phyloP scores from a whole-genome alignment of 2,113 vertebrate species.

The Argyrosomus japonicus region DNA sequence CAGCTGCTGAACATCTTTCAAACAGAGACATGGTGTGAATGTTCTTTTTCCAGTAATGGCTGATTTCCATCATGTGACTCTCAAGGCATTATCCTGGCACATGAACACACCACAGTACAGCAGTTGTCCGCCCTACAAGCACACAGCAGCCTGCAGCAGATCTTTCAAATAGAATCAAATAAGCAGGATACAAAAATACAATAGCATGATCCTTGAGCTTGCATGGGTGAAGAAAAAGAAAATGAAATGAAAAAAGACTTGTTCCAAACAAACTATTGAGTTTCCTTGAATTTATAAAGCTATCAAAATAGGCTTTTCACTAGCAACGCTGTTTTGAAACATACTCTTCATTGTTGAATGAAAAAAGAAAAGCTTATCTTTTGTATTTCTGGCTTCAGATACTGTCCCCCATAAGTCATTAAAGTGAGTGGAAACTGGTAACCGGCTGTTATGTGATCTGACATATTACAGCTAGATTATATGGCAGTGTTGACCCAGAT shows the following conservation, averaged over 20 bases:
- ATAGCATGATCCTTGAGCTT: slow-evolving; percentile 12
- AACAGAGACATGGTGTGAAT: slow-evolving; percentile 4
- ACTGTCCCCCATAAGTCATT: slow-evolving; percentile 13
- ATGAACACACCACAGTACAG: slow-evolving; percentile 23
- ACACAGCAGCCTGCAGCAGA: slow-evolving; percentile 39
- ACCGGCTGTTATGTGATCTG: slow-evolving; percentile 24
- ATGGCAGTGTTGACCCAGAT: slow-evolving; percentile 57
- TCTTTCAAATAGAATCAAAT: slow-evolving; percentile 40
- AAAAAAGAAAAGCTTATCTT: neutral
- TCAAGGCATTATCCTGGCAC: slow-evolving; percentile 33
- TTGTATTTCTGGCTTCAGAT: slow-evolving; percentile 5
- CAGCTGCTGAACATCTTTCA: neutral
- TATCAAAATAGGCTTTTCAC: neutral
- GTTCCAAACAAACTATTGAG: neutral
- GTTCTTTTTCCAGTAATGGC: slow-evolving; percentile 11
- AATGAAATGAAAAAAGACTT: neutral
- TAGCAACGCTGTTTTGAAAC: neutral
- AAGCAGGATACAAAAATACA: slow-evolving; percentile 20
- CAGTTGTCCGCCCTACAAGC: slow-evolving; percentile 28
- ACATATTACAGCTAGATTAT: slow-evolving; percentile 23
- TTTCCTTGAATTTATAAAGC: slow-evolving; percentile 1
- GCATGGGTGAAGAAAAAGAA: slow-evolving; percentile 22
- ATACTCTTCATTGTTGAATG: neutral
- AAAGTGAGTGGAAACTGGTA: neutral
- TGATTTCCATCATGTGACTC: slow-evolving; percentile 34